A percentile compares a stretch with the other conserved stretches of the same genome.
Conservation (phyloP, 1,140 invertebrate species). For the Subanguina moxae region DNA sequence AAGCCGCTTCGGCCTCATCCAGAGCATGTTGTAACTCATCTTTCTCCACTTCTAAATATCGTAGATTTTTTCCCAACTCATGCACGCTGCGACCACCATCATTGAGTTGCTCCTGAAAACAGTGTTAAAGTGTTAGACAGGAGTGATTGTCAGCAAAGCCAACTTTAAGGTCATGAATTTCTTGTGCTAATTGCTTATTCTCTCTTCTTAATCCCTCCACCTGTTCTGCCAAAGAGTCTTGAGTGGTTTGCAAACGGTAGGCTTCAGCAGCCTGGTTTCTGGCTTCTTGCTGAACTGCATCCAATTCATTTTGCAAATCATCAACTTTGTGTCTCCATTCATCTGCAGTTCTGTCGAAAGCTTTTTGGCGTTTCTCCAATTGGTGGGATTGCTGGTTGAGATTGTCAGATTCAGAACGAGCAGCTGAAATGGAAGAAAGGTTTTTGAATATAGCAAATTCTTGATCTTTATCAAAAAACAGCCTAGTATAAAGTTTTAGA, state of each 20-base stretch:
- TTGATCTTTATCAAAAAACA: too few species aligned
- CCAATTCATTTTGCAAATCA: constrained; percentile 90
- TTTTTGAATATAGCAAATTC: too few species aligned
- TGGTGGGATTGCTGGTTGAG: constrained; percentile 59
- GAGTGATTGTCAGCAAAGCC: background rate
- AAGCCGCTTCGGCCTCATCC: constrained; percentile 94
- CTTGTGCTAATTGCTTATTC: constrained; percentile 50
- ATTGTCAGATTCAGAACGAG: constrained; percentile 74
- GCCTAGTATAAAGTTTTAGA: too few species aligned
- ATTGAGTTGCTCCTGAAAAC: constrained; percentile 92
- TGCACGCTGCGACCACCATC: constrained; percentile 87
- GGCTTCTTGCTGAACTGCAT: constrained; percentile 96
- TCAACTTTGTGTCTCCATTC: constrained; percentile 99
- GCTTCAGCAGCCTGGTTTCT: constrained; percentile 97
- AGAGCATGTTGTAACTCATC: constrained; percentile 96
- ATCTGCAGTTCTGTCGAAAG: constrained; percentile 94
- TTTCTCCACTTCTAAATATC: constrained; percentile 95
- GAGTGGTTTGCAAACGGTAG: constrained; percentile 93
- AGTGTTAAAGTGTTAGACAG: constrained; percentile 72
- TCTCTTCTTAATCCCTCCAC: constrained; percentile 63
- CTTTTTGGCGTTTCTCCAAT: constrained; percentile 98
- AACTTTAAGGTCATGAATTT: constrained; percentile 64
- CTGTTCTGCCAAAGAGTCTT: constrained; percentile 89
- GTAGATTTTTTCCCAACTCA: constrained; percentile 94
- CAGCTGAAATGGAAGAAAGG: constrained; percentile 68